Conservation (phyloP, 2,113 vertebrate genomes). For the Ctenodactylus gundi region DNA sequence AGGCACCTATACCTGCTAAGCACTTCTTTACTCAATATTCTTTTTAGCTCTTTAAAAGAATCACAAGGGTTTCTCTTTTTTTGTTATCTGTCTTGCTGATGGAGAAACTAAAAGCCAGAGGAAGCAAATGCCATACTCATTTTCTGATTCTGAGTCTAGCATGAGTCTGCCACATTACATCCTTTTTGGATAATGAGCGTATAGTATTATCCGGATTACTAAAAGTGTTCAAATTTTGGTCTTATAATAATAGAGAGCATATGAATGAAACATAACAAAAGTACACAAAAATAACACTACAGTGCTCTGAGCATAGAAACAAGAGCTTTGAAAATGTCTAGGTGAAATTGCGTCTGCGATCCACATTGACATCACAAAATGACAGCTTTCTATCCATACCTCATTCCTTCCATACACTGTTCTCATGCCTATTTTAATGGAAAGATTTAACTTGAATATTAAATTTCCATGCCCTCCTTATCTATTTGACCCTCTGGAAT, state of each 20-base stretch:
- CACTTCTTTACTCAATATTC: neutral
- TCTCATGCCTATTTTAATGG: constrained; percentile 49
- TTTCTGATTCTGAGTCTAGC: neutral
- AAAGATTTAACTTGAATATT: constrained; percentile 49
- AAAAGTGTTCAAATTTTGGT: neutral
- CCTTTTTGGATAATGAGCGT: neutral
- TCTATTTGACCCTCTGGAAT: constrained; percentile 45
- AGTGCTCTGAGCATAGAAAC: neutral
- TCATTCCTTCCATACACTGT: constrained; percentile 1
- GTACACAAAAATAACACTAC: neutral
- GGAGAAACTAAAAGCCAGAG: neutral
- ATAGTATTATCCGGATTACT: neutral
- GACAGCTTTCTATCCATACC: constrained; percentile 16
- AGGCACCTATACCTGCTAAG: neutral
- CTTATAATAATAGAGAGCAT: neutral
- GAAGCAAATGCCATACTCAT: neutral
- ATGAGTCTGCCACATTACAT: neutral
- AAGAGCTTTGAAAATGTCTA: neutral
- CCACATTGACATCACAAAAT: constrained; percentile 2
- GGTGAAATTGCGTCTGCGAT: neutral
- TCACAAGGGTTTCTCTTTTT: neutral
- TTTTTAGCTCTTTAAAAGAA: neutral
- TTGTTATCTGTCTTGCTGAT: neutral
- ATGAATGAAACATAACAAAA: neutral
- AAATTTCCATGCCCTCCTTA: constrained; percentile 36